A percentile compares a stretch with the other conserved stretches of the same genome.
Conservation (phyloP, 2,113 vertebrate species). For the Mormyrus lacerda region DNA sequence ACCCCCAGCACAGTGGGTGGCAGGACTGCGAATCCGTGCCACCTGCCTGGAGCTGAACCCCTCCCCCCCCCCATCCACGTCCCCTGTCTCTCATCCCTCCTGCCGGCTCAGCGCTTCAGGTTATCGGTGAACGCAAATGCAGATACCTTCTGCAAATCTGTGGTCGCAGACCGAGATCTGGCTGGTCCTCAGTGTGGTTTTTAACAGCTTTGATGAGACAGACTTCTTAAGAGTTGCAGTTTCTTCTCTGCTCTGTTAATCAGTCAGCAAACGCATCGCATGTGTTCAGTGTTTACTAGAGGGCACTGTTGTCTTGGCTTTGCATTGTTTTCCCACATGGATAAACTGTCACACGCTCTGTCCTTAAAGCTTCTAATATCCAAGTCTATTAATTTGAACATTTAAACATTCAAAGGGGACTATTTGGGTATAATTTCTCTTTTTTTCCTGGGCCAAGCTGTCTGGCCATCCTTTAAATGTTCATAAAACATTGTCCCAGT, state of each 20-base stretch:
- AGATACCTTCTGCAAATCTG: background rate
- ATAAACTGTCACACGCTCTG: background rate
- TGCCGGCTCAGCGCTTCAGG: background rate
- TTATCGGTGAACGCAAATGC: background rate
- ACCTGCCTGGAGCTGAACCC: conserved; percentile 3
- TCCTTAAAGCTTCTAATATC: background rate
- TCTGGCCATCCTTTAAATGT: background rate
- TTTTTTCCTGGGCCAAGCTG: background rate
- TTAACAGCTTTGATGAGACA: background rate
- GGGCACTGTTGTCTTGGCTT: background rate
- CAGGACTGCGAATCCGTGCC: background rate
- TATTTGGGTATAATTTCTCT: background rate
- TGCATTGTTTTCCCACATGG: background rate
- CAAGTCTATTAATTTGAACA: background rate
- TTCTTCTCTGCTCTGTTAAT: background rate
- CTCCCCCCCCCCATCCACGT: background rate
- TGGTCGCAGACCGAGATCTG: background rate
- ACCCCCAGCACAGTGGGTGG: background rate
- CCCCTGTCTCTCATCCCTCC: background rate
- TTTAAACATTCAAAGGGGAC: background rate
- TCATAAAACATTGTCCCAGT: background rate
- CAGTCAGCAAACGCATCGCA: background rate
- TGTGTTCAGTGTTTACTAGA: background rate
- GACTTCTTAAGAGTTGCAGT: background rate
- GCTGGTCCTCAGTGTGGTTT: background rate